Evolutionary conservation across 2,888 invertebrate species (phyloP), one percentile per base, ranked within the genome.

Genomic region (Gandaritis pyraliata): DNA sequence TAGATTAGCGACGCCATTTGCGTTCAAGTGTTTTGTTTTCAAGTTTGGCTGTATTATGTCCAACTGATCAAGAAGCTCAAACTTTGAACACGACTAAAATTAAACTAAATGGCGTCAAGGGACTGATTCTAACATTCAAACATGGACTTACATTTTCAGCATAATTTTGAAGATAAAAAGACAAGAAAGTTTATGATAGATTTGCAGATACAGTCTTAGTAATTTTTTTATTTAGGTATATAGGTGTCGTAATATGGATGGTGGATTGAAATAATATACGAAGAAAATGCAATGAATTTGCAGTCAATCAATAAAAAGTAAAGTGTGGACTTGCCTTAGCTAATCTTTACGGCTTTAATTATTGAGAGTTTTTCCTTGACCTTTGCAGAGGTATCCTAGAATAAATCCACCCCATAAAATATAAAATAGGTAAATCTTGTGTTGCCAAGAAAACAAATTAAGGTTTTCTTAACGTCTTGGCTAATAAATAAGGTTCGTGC

Each of bases 121-220:
- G 51, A 18, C 39, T 39, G n/a, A 47, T 51, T 39, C 51, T n/a
- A 51, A 51, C 39, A 39, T 50, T 38, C 2, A 18, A 38, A 50
- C 49, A 51, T 13, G 38, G 23, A 39, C 39, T 13, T 51, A 38
- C 7, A 39, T 38, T 38, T 38, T 38, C 2, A n/a, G 2, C 4
- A n/a, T n/a, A 36, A 29, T 36, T 36, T 36, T 36, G 7, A 10
- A 36, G 7, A 36, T 11, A 36, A 36, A 36, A 10, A 29, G 6
- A 29, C 6, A 29, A 4, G 6, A 2, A 29, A 29, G 6, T 4
- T 29, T 29, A n/a, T n/a, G n/a, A 29, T 29, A 29, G 29, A 29
- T 6, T 29, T 29, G 2, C 6, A 29, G 29, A 29, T 29, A 29
- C 6, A 29, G n/a, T n/a, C n/a, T n/a, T n/a, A n/a, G n/a, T n/a